Base-by-base conservation (phyloP, 2,113 vertebrate species). In the Triplophysa rosa region DNA sequence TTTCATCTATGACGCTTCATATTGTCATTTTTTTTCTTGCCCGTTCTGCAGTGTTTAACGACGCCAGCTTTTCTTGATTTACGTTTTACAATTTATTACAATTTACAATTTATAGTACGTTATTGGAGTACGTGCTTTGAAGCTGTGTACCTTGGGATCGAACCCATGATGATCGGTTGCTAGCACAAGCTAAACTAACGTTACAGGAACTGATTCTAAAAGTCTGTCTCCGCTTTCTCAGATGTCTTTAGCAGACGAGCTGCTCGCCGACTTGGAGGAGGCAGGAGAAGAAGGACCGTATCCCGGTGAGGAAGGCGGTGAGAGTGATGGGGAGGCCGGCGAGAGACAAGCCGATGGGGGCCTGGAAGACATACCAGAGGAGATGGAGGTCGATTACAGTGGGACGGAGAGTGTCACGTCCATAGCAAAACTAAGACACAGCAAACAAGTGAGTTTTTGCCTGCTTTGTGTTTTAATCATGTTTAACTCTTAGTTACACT, bases 211-310 rank as follows among this genome's bases (percentile, higher is more conserved):
- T n/a, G 17, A 17, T 49, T 8, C 6, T 7, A 37, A 33, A 33
- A 33, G 33, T 33, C 21, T 37, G 5, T 16, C 49, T 26, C 61
- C 24, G 6, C 49, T 24, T 26, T 26, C 8, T 8, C 66, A 86
- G 88, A 97, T 97, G 96, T 97, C 96, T 85, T 86, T 97, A 80
- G 96, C 96, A 1, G 96, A 97, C 0, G 96, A 97, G 84, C 93
- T 97, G 49, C 84, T 97, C 81, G 96, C 96, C 0, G 96, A 97
- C 79, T 89, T 97, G 19, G 96, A 97, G 89, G 96, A 97, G 87
- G 96, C 95, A 0, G 93, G 93, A 0, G 93, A 95, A 76, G 95
- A 94, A 21, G 92, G 90, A 10, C 89, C 93, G 17, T 96, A 96
- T 82, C 90, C 93, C 0, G 95, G 94, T 63, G 95, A 86, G 65